These are phyloP conservation scores for Periophthalmus magnuspinnatus DNA, from an alignment of 2,797 vertebrate species.

Conservation along the genomic window DNA sequence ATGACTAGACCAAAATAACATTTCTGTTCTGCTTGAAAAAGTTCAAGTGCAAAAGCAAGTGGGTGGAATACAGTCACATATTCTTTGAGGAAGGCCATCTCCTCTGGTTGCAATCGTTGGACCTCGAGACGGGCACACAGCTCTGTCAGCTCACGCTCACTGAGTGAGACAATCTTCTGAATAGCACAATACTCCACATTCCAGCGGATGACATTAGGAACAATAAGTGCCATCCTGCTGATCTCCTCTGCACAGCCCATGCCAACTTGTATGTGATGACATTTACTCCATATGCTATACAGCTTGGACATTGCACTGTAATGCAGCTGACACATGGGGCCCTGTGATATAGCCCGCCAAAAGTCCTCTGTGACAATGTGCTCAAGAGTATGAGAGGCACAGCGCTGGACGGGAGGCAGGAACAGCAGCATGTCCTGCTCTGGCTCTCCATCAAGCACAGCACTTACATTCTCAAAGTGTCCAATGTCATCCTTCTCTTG, in stretches of 20 bases:
- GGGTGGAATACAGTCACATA: constrained; percentile 74
- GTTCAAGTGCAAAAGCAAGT: constrained; percentile 76
- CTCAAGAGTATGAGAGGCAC: constrained; percentile 72
- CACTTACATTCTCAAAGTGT: constrained; percentile 67
- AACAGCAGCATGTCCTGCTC: constrained; percentile 73
- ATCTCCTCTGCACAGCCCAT: constrained; percentile 70
- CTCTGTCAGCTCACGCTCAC: constrained; percentile 70
- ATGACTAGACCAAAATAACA: constrained; percentile 77
- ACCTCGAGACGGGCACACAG: constrained; percentile 71
- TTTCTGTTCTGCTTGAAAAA: constrained; percentile 78
- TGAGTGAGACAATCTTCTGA: constrained; percentile 72
- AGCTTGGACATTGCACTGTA: constrained; percentile 74
- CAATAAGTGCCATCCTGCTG: constrained; percentile 66
- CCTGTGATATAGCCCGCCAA: constrained; percentile 71
- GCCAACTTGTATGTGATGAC: constrained; percentile 67
- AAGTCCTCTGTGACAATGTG: constrained; percentile 72
- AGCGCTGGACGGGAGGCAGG: constrained; percentile 69
- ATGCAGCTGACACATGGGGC: constrained; percentile 68
- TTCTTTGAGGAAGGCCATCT: constrained; percentile 74
- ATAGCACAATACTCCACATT: constrained; percentile 72
- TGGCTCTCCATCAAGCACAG: constrained; percentile 61
- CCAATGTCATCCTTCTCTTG: constrained; percentile 64
- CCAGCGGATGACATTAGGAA: constrained; percentile 71
- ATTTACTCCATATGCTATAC: constrained; percentile 71
- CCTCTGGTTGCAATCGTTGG: constrained; percentile 64